Percentiles rank a stretch among this genome's conserved stretches.
phyloP scores from a whole-genome alignment of 2,888 invertebrate genomes.

The Drosophila barbarae region DNA sequence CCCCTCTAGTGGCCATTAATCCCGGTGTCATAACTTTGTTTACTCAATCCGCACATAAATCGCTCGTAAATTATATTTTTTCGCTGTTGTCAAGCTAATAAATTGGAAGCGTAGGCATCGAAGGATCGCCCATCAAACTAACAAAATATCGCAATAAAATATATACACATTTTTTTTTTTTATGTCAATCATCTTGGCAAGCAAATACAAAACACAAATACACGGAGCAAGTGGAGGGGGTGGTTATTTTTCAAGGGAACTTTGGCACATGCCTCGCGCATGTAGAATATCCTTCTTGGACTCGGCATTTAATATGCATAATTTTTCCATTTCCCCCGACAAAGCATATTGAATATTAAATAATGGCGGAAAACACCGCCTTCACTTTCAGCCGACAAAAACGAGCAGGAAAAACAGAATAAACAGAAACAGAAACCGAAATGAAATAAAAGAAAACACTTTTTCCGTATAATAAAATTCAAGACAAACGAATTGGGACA shows the following conservation, averaged over 20 bases:
- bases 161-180: slow-evolving; percentile 53
- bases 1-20: slow-evolving; percentile 17
- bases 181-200: slow-evolving; percentile 68
- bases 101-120: slow-evolving; percentile 59
- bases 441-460: slow-evolving; percentile 51
- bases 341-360: slow-evolving; percentile 75
- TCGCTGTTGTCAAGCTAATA: slow-evolving; percentile 46
- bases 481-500: slow-evolving; percentile 71
- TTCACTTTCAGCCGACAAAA: slow-evolving; percentile 19
- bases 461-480: slow-evolving; percentile 64
- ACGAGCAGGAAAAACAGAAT: slow-evolving; percentile 26
- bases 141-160: slow-evolving; percentile 67
- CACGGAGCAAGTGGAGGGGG: slow-evolving; percentile 11
- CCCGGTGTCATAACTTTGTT: slow-evolving; percentile 55
- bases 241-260: slow-evolving; percentile 40
- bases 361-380: slow-evolving; percentile 49
- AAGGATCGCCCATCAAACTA: slow-evolving; percentile 63
- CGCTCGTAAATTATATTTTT: slow-evolving; percentile 56
- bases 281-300: slow-evolving; percentile 31
- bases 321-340: slow-evolving; percentile 71
- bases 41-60: slow-evolving; percentile 53
- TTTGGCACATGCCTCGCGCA: slow-evolving; percentile 46
- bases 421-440: slow-evolving; percentile 18
- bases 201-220: slow-evolving; percentile 45
- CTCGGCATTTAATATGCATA: slow-evolving; percentile 71